These are phyloP conservation scores for Frieseomelitta varia DNA, from an alignment of 1,140 invertebrate species.

Conservation along the genomic window DNA sequence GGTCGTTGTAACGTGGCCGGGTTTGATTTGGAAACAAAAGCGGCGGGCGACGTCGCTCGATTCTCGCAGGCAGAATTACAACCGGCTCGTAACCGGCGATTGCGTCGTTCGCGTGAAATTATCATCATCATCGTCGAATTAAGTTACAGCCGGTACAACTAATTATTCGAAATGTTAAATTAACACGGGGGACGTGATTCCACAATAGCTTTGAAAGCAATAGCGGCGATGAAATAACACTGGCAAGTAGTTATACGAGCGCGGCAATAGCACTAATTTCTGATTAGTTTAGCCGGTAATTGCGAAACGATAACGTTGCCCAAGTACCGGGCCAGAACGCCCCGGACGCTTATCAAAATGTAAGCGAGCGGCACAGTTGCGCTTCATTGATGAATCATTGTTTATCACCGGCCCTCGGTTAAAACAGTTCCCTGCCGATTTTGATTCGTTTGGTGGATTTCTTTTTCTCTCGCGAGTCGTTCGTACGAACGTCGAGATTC, in stretches of 20 bases:
- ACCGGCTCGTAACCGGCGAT: neutral
- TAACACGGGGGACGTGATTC: slow-evolving; percentile 23
- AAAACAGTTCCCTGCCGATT: slow-evolving; percentile 13
- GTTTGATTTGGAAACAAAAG: neutral
- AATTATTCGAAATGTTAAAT: slow-evolving; percentile 40
- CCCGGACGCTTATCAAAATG: slow-evolving; percentile 27
- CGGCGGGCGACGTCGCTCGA: neutral
- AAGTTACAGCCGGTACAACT: slow-evolving; percentile 25
- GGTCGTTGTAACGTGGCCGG: neutral
- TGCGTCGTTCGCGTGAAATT: neutral
- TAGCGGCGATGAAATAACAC: slow-evolving; percentile 35
- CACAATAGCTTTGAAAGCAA: slow-evolving; percentile 22
- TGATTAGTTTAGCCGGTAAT: slow-evolving; percentile 45
- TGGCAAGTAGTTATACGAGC: slow-evolving; percentile 33
- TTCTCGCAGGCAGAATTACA: neutral
- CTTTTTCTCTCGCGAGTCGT: too few relatives aligned
- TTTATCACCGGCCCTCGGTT: slow-evolving; percentile 3
- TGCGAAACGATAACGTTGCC: slow-evolving; percentile 38
- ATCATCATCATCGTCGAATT: slow-evolving; percentile 14
- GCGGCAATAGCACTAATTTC: slow-evolving; percentile 23
- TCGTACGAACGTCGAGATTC: neutral
- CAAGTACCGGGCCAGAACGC: neutral
- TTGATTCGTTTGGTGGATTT: slow-evolving; percentile 1
- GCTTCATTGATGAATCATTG: slow-evolving; percentile 17
- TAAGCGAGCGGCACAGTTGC: neutral